Base-by-base conservation (phyloP, 2,888 invertebrate species). In the Dynastes grantii region DNA sequence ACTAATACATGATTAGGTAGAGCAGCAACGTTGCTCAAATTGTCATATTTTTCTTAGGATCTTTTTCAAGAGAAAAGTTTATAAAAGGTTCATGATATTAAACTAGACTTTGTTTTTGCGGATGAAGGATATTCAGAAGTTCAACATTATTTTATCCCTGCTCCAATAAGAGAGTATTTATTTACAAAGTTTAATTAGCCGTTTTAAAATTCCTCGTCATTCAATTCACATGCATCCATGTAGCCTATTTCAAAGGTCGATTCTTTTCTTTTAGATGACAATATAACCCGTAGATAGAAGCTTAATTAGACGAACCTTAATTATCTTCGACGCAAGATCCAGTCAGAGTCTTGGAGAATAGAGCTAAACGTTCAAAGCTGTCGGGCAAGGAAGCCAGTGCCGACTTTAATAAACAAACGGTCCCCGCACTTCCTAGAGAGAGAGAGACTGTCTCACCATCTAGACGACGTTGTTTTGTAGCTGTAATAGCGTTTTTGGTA, bases 221-320 rank as follows among this genome's bases (percentile, higher is more conserved):
- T 64, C 32, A n/a, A 64, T 64, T 32, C 64, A 32, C 16, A 32
- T n/a, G n/a, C 32, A 64, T 32, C 2, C n/a, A 4, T 6, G 32
- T 5, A n/a, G 27, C 64, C 37, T 29, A n/a, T 22, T 45, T 5
- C 27, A 29, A 13, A 70, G 51, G 49, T 70, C 16, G 45, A 70
- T 70, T 27, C 53, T 53, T 53, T 32, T 13, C 29, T 32, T 70
- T n/a, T 29, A n/a, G 51, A 32, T 32, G n/a, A 70, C 29, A 70
- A 70, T 51, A 51, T 16, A 70, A 37, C 70, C 70, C 32, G 70
- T n/a, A 27, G n/a, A 32, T 70, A 32, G 51, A 16, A 53, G 32
- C 70, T 70, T 70, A 70, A 70, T 70, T 70, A 70, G 70, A 70
- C 49, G n/a, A 53, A 53, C 70, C 53, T 70, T 70, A 70, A 70